Base-by-base conservation (phyloP, 2,888 invertebrate species). In the Nezara viridula region DNA sequence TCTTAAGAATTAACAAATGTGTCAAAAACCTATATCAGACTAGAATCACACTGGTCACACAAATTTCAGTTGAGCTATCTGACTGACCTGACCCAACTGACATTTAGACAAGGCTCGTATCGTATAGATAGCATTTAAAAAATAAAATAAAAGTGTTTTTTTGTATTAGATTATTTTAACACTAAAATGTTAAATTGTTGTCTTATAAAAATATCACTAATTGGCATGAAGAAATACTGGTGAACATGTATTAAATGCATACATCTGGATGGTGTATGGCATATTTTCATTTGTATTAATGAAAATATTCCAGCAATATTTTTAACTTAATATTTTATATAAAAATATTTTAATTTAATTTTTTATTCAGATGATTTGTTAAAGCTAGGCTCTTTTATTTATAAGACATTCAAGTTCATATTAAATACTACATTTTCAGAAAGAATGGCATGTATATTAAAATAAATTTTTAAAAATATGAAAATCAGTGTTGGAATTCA, bases 41-140 rank as follows among this genome's bases (percentile, higher is more conserved):
- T 81, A 4, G 12, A 81, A 24, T 47, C 44, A 5, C 44, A 47
- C 14, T 81, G 44, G 81, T 81, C 44, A 47, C 24, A 44, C 44
- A 7, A n/a, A 81, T 44, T 44, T n/a, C 44, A 81, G 44, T 81
- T 40, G 81, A 81, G 81, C 81, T 81, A 73, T 73, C 66, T 27
- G 66, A 37, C 66, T 73, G 66, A 21, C n/a, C 40, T 81, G 44
- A 44, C 81, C 44, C 44, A 40, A 81, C 81, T 81, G 81, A 81
- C 44, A 81, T 81, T 81, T 81, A n/a, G 44, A 81, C 44, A 19
- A n/a, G 44, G 24, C 14, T 81, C n/a, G 81, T 81, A 81, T 81
- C 81, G 44, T 44, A 14, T 44, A 81, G 81, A 81, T 81, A 81
- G 44, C 81, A 47, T n/a, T 6, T 27, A 19, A 9, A 9, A 73